Base-by-base conservation (phyloP, 2,113 vertebrate species). In the Danio rerio region DNA sequence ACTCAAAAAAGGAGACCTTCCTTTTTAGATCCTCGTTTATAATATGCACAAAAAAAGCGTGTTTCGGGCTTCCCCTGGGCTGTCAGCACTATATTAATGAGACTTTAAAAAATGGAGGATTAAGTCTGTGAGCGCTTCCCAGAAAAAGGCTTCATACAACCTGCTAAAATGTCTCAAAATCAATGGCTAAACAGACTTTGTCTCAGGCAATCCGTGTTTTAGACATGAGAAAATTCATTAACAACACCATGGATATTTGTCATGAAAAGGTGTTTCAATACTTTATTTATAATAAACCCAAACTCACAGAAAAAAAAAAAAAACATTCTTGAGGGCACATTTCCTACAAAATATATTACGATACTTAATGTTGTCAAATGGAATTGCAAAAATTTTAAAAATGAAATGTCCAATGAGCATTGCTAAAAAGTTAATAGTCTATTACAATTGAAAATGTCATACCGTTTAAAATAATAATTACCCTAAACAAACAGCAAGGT, bases 51-150 rank as follows among this genome's bases (percentile, higher is more conserved):
- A 42, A 83, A 83, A 68, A 59, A 40, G 15, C 69, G 69, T 73
- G 72, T 84, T 70, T 62, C 31, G 61, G 52, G 56, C 78, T 73
- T 50, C 73, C 43, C 66, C 6, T 18, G 59, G 78, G 68, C 73
- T 79, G 79, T 81, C 85, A 84, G 53, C 74, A 42, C 50, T 55
- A 58, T 59, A 81, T 78, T 81, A 83, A 81, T 77, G 66, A 84
- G 68, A 62, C 63, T 66, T 59, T 18, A 20, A 76, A 49, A 82
- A 80, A 56, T 18, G 3, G 70, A 10, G 65, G 78, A 83, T 86
- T 72, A 74, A 75, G 66, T 61, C 21, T 53, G 10, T 11, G 31
- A n/a, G 61, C 5, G 12, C 42, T 59, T 58, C 58, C 62, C 81
- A 82, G 52, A 77, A 75, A 58, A 7, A 3, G 18, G 45, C 53